These are phyloP conservation scores for Paracentrotus lividus DNA, from an alignment of 53 echinoderm and acorn worm genomes.

Conservation along the genomic window DNA sequence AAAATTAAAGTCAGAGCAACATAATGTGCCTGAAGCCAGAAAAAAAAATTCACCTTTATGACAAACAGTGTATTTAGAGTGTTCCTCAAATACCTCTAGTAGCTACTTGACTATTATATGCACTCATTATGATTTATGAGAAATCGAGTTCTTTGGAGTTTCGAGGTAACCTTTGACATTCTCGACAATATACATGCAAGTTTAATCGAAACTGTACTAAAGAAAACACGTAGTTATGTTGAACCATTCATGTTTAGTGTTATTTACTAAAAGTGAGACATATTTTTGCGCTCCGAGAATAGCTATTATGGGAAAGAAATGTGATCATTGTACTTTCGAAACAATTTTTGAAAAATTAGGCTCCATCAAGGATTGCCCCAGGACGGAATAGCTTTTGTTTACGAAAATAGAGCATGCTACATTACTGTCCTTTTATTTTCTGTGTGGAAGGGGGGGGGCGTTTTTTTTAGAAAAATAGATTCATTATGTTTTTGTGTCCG, in stretches of 20 bases:
- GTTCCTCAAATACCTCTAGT: no score
- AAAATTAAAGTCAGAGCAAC: no score
- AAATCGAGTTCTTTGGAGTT: background rate
- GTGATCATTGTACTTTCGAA: slow-evolving; percentile 26
- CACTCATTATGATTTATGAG: no score
- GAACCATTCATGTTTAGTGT: background rate
- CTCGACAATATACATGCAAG: background rate
- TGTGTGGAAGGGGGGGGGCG: background rate
- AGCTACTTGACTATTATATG: no score
- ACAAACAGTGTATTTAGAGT: no score
- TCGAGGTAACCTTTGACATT: background rate
- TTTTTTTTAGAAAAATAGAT: background rate
- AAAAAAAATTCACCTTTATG: no score
- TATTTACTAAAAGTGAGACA: background rate
- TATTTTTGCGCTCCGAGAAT: background rate
- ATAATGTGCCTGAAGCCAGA: no score
- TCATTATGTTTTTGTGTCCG: background rate
- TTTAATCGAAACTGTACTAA: background rate
- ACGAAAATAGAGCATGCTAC: background rate
- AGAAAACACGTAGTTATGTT: background rate
- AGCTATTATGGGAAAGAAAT: background rate
- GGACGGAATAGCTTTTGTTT: background rate
- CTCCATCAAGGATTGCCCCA: background rate
- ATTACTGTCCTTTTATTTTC: background rate
- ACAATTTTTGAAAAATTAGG: background rate